phyloP scores from a whole-genome alignment of 2,888 invertebrate genomes.

The Drosophila suboccidentalis region DNA sequence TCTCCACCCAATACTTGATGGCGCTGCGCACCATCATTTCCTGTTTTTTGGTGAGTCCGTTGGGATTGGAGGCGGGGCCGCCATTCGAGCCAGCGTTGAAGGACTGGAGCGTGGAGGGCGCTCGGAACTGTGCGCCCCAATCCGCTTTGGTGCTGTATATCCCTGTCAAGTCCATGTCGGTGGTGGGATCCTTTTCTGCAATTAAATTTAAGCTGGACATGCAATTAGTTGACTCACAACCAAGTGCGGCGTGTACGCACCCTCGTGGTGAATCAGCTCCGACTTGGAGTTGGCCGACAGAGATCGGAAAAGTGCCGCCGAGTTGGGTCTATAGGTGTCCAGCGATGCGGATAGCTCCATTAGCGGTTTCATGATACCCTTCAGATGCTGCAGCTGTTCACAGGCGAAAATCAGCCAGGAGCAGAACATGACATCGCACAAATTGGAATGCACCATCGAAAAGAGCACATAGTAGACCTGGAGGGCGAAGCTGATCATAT shows the following conservation, averaged over 20 bases:
- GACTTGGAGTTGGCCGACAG: conserved; percentile 86
- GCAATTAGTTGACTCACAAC: conserved; percentile 14
- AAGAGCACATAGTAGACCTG: conserved; percentile 91
- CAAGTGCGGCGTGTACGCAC: conserved; percentile 56
- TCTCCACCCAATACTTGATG: conserved; percentile 95
- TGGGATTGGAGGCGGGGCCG: conserved; percentile 88
- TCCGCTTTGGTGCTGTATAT: conserved; percentile 92
- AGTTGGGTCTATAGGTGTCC: conserved; percentile 91
- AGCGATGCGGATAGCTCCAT: conserved; percentile 94
- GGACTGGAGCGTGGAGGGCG: conserved; percentile 89
- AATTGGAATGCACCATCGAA: conserved; percentile 88
- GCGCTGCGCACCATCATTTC: conserved; percentile 94
- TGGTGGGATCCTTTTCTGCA: conserved; percentile 87
- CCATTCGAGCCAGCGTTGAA: conserved; percentile 86
- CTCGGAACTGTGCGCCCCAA: conserved; percentile 91
- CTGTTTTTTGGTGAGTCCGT: conserved; percentile 93
- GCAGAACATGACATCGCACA: conserved; percentile 92
- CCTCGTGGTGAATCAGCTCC: conserved; percentile 85
- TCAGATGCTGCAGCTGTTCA: conserved; percentile 93
- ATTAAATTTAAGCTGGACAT: conserved; percentile 28
- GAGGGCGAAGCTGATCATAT: conserved; percentile 89
- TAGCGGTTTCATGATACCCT: conserved; percentile 94
- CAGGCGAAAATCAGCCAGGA: conserved; percentile 95
- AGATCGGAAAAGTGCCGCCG: conserved; percentile 89
- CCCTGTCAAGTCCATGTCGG: conserved; percentile 89